Conservation (phyloP, 1,140 invertebrate species). For the Cataglyphis hispanica region DNA sequence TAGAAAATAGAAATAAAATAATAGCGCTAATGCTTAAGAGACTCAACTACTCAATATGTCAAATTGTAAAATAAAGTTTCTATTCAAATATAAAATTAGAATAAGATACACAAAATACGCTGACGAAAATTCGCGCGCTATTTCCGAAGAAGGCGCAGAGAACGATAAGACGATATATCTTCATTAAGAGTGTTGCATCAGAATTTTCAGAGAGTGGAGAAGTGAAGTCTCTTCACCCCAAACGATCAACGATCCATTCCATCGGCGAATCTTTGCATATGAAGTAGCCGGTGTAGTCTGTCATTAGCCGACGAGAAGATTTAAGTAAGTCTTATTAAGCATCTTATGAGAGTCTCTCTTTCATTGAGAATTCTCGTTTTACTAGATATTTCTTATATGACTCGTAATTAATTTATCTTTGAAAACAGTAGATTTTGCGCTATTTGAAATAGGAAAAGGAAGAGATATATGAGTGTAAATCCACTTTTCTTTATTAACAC, state of each 20-base stretch:
- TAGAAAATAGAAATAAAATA: slow-evolving; percentile 3
- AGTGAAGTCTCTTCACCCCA: slow-evolving; percentile 18
- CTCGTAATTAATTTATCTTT: too few relatives aligned
- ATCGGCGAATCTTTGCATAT: slow-evolving; percentile 22
- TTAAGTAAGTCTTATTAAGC: slow-evolving; percentile 46
- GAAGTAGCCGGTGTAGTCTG: slow-evolving; percentile 21
- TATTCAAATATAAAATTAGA: background rate
- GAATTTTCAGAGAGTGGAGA: slow-evolving; percentile 62
- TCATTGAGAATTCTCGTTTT: too few relatives aligned
- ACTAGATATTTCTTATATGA: too few relatives aligned
- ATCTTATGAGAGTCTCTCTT: slow-evolving; percentile 34
- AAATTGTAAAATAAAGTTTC: background rate
- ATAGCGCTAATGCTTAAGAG: background rate
- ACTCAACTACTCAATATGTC: background rate
- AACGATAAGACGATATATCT: slow-evolving; percentile 21
- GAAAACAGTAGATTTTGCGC: too few relatives aligned
- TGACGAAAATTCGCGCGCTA: background rate
- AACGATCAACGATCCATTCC: slow-evolving; percentile 61
- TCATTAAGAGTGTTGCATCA: slow-evolving; percentile 76
- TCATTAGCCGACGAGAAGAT: background rate
- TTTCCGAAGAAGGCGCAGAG: slow-evolving; percentile 2
- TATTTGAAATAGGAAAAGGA: background rate
- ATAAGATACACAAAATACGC: background rate
- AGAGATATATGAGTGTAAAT: background rate
- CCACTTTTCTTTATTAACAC: background rate